Percentiles rank a stretch among this genome's conserved stretches.
These are phyloP conservation scores for Limnephilus marmoratus DNA, from an alignment of 2,888 invertebrate genomes.

Conservation along the genomic window DNA sequence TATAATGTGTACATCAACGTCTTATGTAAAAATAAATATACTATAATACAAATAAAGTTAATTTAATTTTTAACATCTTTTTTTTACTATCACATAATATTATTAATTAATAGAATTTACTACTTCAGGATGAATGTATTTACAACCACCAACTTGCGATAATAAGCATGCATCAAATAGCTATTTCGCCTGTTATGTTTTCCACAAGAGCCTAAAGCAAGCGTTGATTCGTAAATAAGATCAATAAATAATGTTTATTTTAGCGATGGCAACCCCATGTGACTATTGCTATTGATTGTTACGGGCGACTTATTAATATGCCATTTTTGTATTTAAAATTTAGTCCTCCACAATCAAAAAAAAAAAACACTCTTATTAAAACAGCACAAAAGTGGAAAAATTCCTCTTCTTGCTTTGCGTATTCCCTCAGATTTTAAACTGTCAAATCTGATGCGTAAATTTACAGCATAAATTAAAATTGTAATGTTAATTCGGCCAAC, in stretches of 20 bases:
- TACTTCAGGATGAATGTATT: background rate
- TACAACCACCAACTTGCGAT: background rate
- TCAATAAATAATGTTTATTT: background rate
- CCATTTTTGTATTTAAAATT: background rate
- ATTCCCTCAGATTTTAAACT: background rate
- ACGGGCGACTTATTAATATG: background rate
- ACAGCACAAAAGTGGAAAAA: background rate
- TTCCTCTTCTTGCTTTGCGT: background rate
- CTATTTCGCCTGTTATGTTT: background rate
- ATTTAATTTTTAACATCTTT: conserved; percentile 36
- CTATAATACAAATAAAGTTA: conserved; percentile 16
- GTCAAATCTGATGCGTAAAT: background rate
- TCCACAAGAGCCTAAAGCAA: background rate
- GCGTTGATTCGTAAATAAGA: background rate
- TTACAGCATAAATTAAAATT: background rate
- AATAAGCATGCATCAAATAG: background rate
- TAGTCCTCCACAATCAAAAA: background rate
- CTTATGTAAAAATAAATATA: conserved; percentile 31
- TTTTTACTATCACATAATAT: conserved; percentile 18
- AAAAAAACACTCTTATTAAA: background rate
- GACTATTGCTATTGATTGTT: background rate
- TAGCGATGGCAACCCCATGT: background rate
- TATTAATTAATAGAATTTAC: background rate
- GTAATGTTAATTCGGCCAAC: background rate
- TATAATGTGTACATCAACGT: conserved; percentile 26